Evolutionary conservation across 2,797 vertebrate genomes (phyloP).

Genomic region (Mycteria americana): DNA sequence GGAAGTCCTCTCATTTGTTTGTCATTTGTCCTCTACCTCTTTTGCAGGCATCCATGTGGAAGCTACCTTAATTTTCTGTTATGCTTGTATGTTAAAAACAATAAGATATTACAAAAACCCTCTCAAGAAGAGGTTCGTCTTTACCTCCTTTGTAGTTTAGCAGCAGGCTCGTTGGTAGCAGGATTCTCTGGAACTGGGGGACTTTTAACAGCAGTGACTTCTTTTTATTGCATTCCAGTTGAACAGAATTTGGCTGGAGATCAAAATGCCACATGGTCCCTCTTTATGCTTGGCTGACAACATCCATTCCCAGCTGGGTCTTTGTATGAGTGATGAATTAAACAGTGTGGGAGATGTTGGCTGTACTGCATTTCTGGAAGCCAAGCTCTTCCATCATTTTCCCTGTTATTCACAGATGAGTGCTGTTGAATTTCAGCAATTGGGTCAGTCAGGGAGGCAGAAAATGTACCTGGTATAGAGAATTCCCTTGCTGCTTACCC

Average conservation of each 20-base stretch:
- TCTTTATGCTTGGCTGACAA: constrained; percentile 50
- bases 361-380: constrained; percentile 21
- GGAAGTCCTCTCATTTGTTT: not conserved
- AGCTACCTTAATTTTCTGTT: not conserved
- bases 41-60: not conserved
- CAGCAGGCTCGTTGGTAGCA: not conserved
- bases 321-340: constrained; percentile 48
- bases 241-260: constrained; percentile 39
- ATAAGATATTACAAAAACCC: not conserved
- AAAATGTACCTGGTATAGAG: not conserved
- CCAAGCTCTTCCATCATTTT: not conserved
- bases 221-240: constrained; percentile 2
- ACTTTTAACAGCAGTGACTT: not conserved
- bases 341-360: constrained; percentile 39
- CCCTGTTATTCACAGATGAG: constrained; percentile 17
- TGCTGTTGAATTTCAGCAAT: constrained; percentile 26
- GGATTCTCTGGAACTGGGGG: not conserved
- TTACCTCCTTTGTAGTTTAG: not conserved
- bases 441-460: not conserved
- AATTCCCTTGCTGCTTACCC: not conserved
- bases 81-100: not conserved
- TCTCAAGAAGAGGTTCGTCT: not conserved
- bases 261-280: constrained; percentile 45
- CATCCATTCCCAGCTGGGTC: constrained; percentile 48
- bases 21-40: not conserved